Conservation (phyloP, 64 coral and sea anemone species). For the Astreopora myriophthalma region DNA sequence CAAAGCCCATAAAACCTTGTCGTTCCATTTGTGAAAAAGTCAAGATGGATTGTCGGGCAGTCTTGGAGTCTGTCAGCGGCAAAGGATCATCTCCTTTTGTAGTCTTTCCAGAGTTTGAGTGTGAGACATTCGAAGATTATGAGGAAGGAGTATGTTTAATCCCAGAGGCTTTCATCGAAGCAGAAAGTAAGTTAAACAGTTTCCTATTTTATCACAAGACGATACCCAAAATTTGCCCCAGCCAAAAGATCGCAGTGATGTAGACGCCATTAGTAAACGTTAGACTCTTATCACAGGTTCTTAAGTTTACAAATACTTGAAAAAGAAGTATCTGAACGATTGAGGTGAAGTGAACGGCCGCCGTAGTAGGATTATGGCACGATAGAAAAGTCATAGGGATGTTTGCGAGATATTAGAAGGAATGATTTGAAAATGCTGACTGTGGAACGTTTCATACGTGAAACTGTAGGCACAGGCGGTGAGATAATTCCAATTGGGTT, state of each 20-base stretch:
- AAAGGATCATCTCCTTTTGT: background rate
- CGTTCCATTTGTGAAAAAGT: slow-evolving; percentile 62
- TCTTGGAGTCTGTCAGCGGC: background rate
- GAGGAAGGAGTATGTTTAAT: background rate
- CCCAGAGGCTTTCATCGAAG: background rate
- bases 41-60: slow-evolving; percentile 9
- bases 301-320: background rate
- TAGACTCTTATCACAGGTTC: background rate
- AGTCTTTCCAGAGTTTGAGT: background rate
- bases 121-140: background rate
- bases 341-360: background rate
- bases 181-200: background rate
- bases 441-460: too few relatives aligned
- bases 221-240: background rate
- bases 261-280: background rate
- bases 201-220: background rate
- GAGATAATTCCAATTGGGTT: too few relatives aligned
- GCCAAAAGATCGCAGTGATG: too few relatives aligned
- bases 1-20: slow-evolving; percentile 13
- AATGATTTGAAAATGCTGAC: too few relatives aligned
- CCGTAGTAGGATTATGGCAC: background rate
- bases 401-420: too few relatives aligned
- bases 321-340: background rate
- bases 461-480: too few relatives aligned
- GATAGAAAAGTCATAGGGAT: background rate